These are phyloP conservation scores for Dryobota labecula DNA, from an alignment of 2,888 invertebrate genomes.

Conservation along the genomic window DNA sequence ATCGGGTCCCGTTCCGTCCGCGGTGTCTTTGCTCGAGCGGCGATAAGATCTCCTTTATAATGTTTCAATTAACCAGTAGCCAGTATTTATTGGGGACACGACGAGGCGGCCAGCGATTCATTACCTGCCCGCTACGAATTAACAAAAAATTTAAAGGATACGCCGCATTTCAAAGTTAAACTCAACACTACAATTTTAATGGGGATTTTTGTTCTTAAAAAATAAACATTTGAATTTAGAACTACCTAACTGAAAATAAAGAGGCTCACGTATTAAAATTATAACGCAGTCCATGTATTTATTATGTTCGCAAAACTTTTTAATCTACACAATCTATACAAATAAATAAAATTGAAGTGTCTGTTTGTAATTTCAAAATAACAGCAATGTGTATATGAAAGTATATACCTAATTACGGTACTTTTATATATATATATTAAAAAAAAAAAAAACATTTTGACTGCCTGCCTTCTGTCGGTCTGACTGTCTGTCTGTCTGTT, in stretches of 20 bases:
- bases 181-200: constrained; percentile 60
- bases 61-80: constrained; percentile 91
- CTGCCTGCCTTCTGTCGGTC: too few relatives aligned
- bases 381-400: too few relatives aligned
- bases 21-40: constrained; percentile 80
- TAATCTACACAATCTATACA: too few relatives aligned
- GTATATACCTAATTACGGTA: too few relatives aligned
- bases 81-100: constrained; percentile 87
- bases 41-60: constrained; percentile 88
- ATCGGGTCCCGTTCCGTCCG: constrained; percentile 72
- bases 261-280: constrained; percentile 26
- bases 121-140: constrained; percentile 80
- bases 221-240: constrained; percentile 43
- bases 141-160: constrained; percentile 77
- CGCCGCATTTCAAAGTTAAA: constrained; percentile 74
- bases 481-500: too few relatives aligned
- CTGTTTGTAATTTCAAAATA: too few relatives aligned
- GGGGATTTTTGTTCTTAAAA: constrained; percentile 51
- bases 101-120: constrained; percentile 77
- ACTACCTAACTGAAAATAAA: constrained; percentile 20
- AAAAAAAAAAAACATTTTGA: too few relatives aligned
- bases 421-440: too few relatives aligned
- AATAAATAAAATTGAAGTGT: too few relatives aligned
- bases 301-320: constrained; percentile 27
- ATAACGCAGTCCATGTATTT: constrained; percentile 9